Percentiles rank a stretch among this genome's conserved stretches.
phyloP scores from a whole-genome alignment of 2,797 vertebrate genomes.

The Heliangelus exortis region DNA sequence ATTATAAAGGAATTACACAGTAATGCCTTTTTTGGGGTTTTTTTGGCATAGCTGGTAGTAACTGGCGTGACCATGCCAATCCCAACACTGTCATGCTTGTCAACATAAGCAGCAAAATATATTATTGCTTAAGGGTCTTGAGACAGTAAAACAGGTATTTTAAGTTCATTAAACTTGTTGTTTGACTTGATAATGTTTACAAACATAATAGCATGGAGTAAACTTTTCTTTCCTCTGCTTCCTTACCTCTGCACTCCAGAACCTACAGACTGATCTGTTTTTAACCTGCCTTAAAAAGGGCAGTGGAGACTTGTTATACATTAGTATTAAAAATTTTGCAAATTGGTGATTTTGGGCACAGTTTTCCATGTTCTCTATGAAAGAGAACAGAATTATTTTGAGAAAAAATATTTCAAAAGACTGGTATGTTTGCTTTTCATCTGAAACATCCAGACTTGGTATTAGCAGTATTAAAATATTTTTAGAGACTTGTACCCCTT shows the following conservation, averaged over 20 bases:
- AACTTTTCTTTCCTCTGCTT: neutral
- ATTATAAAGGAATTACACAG: rapidly evolving
- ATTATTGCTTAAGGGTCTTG: neutral
- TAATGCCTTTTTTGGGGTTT: neutral
- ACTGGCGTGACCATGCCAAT: neutral
- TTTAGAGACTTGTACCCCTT: neutral
- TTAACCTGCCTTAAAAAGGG: neutral
- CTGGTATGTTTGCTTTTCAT: constrained; percentile 10
- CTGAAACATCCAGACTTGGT: neutral
- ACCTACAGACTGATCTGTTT: neutral
- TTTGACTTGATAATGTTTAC: neutral
- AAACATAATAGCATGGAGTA: neutral
- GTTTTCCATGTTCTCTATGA: neutral
- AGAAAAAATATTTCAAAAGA: neutral
- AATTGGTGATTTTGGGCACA: neutral
- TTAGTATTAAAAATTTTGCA: neutral
- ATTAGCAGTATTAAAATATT: constrained; percentile 24
- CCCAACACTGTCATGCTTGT: neutral
- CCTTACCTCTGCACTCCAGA: neutral
- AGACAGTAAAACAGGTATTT: neutral
- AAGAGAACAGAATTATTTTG: neutral
- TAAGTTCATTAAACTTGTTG: neutral
- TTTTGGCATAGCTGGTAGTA: neutral
- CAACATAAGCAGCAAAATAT: neutral
- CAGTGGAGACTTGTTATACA: neutral